Percentiles rank a stretch among this genome's conserved stretches.
Evolutionary conservation across 2,797 vertebrate species (phyloP).

Genomic region (Hydrophis major): DNA sequence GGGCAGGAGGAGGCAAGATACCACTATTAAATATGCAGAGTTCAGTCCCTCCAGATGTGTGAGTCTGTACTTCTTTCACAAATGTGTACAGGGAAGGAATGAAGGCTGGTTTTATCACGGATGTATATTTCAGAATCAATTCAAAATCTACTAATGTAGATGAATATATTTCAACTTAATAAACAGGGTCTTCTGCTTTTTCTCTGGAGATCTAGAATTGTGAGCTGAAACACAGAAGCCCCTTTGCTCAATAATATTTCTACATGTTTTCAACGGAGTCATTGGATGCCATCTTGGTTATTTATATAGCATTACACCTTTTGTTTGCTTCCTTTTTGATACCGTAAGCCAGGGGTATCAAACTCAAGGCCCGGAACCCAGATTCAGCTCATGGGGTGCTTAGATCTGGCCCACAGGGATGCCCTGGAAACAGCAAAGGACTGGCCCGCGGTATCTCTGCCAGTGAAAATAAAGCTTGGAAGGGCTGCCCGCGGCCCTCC

Average conservation of each 20-base stretch:
- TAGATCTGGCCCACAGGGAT: too few relatives aligned
- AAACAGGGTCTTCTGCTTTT: neutral
- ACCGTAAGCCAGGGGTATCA: neutral
- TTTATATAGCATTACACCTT: neutral
- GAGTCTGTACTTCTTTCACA: neutral
- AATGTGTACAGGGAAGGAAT: neutral
- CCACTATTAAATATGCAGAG: neutral
- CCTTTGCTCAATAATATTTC: neutral
- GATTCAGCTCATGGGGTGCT: too few relatives aligned
- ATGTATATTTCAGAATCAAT: neutral
- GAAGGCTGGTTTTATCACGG: neutral
- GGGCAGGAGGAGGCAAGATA: neutral
- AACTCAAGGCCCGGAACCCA: too few relatives aligned
- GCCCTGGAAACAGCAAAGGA: too few relatives aligned
- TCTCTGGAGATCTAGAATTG: neutral
- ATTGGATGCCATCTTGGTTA: neutral
- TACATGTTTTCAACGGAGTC: neutral
- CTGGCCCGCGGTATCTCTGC: too few relatives aligned
- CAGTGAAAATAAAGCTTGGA: too few relatives aligned
- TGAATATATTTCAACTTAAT: neutral
- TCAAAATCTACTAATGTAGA: neutral
- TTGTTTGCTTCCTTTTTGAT: neutral
- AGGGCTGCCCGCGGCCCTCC: too few relatives aligned
- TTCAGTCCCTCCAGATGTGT: neutral
- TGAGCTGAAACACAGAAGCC: neutral